Evolutionary conservation across 1,140 invertebrate genomes (phyloP).

Genomic region (Drosophila azteca): DNA sequence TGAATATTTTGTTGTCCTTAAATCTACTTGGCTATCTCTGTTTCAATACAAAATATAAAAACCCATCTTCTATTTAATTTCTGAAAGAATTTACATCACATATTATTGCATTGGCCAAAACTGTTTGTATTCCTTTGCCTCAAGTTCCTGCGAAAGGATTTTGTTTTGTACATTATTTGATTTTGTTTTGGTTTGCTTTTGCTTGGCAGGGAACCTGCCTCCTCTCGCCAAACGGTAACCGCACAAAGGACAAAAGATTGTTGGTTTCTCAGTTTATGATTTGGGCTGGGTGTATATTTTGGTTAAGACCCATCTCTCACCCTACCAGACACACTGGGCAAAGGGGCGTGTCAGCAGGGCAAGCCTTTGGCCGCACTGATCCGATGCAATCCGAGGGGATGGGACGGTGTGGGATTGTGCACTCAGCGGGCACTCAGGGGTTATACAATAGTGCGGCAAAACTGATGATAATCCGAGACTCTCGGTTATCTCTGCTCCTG

Average conservation of each 20-base stretch:
- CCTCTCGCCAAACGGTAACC: constrained; percentile 32
- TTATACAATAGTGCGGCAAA: constrained; percentile 58
- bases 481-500: constrained; percentile 6
- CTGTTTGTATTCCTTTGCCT: background rate
- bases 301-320: too few species aligned
- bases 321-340: too few species aligned
- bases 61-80: background rate
- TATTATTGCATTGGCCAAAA: background rate
- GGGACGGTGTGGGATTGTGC: constrained; percentile 16
- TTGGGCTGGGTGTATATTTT: constrained; percentile 18
- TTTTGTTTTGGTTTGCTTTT: background rate
- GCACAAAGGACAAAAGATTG: constrained; percentile 1
- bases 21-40: too few species aligned
- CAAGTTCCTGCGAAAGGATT: constrained; percentile 18
- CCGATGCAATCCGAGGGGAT: background rate
- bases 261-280: background rate
- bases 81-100: background rate
- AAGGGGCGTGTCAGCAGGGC: constrained; percentile 23
- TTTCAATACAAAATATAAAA: too few species aligned
- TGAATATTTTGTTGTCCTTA: too few species aligned
- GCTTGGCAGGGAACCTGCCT: background rate
- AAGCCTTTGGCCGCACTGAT: constrained; percentile 11
- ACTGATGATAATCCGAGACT: background rate
- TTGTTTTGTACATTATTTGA: background rate
- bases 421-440: constrained; percentile 23